These are phyloP conservation scores for Pandion haliaetus DNA, from an alignment of 2,113 vertebrate genomes.

Conservation along the genomic window DNA sequence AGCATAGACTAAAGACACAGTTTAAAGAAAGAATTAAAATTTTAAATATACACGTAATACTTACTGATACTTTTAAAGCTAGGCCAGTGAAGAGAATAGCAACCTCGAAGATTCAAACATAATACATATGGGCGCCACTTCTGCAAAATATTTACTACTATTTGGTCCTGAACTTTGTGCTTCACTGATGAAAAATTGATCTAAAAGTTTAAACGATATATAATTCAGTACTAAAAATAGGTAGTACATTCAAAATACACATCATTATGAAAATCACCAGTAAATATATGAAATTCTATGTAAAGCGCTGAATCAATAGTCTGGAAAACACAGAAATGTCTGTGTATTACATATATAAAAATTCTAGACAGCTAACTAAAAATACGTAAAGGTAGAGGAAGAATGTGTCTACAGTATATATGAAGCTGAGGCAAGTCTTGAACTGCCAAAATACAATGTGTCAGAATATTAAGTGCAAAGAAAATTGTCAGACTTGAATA, in stretches of 20 bases:
- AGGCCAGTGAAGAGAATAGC: constrained; percentile 21
- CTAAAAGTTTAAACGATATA: constrained; percentile 36
- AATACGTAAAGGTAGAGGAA: background rate
- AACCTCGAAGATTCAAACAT: constrained; percentile 52
- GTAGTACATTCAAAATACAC: background rate
- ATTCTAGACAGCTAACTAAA: background rate
- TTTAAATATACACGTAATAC: background rate
- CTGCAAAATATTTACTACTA: constrained; percentile 39
- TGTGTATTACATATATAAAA: background rate
- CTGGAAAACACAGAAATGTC: background rate
- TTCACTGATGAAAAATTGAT: constrained; percentile 73
- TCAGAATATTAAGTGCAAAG: background rate
- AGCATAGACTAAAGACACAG: background rate
- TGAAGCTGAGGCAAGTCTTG: background rate
- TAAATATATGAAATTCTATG: background rate
- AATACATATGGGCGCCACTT: constrained; percentile 57
- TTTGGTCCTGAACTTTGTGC: constrained; percentile 29
- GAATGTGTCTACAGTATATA: background rate
- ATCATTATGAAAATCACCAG: background rate
- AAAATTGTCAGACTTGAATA: background rate
- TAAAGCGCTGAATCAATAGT: background rate
- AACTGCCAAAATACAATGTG: background rate
- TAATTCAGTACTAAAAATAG: background rate
- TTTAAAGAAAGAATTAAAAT: background rate
- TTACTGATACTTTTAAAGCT: constrained; percentile 65